Conservation (phyloP, 2,888 invertebrate genomes). For the Archips xylosteana region DNA sequence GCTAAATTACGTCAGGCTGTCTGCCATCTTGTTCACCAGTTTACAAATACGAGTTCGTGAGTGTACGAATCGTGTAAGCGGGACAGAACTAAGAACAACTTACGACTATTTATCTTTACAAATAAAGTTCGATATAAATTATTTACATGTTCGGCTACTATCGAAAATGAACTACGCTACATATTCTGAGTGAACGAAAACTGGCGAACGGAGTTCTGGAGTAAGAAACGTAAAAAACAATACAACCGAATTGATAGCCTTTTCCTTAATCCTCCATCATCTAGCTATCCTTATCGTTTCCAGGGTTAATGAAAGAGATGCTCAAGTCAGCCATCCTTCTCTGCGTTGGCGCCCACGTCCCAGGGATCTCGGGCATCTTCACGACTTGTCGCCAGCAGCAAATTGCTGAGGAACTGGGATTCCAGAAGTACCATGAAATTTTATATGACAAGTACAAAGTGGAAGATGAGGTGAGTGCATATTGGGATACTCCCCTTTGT, state of each 20-base stretch:
- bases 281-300: neutral
- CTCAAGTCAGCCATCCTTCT: constrained; percentile 20
- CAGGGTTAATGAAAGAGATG: constrained; percentile 33
- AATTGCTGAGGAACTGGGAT: constrained; percentile 27
- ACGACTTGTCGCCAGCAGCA: constrained; percentile 28
- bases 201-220: too few relatives aligned
- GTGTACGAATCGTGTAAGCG: too few relatives aligned
- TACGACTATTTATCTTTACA: too few relatives aligned
- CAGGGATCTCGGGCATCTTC: constrained; percentile 18
- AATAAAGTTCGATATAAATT: too few relatives aligned
- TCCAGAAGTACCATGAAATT: constrained; percentile 30
- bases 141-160: too few relatives aligned
- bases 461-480: constrained; percentile 20
- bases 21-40: too few relatives aligned
- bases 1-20: too few relatives aligned
- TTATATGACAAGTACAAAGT: constrained; percentile 22
- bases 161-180: too few relatives aligned
- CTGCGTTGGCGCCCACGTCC: constrained; percentile 27
- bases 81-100: too few relatives aligned
- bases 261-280: neutral
- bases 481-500: neutral
- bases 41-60: too few relatives aligned
- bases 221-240: too few relatives aligned
- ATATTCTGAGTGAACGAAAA: too few relatives aligned
- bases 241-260: neutral